Evolutionary conservation across 2,888 invertebrate genomes (phyloP), one percentile per base, ranked within the genome.

Genomic region (Lissocephala sabroskyi): DNA sequence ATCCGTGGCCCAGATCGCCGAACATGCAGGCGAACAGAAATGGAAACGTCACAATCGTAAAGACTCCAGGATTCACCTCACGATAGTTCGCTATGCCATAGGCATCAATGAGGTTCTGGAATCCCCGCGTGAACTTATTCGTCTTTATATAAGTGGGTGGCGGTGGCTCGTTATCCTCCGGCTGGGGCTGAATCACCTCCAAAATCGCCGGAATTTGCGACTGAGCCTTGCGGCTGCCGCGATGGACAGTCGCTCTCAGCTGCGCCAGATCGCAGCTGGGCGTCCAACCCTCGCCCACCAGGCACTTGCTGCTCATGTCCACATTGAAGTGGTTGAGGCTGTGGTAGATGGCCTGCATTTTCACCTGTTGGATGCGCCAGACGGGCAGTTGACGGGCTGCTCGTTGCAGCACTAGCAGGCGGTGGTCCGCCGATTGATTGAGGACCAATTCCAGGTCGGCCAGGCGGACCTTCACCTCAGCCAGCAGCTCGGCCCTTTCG

Each of bases 1-100:
- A n/a, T n/a, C n/a, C n/a, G n/a, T n/a, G n/a, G n/a, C 96, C 96
- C 75, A 90, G 86, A 83, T 96, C 96, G 36, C 96, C 96, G 85
- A 96, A 97, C 96, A 97, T 97, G 76, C 96, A 90, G 40, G 93
- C 94, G 86, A 97, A 78, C n/a, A n/a, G n/a, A n/a, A n/a, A n/a
- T n/a, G n/a, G n/a, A n/a, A n/a, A n/a, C n/a, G n/a, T n/a, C n/a
- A n/a, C n/a, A n/a, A n/a, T n/a, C n/a, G n/a, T n/a, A n/a, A n/a
- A n/a, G n/a, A n/a, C n/a, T n/a, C n/a, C n/a, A n/a, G 95, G 95
- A 86, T 95, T 97, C 59, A 93, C 92, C 86, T 97, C 96, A 60
- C 94, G 88, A 85, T 97, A 97, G 43, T 91, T 90, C 45, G 95
- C 94, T 10, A 96, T 90, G 47, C 96, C 96, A 81, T 96, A 97